Base-by-base conservation (phyloP, 2,888 invertebrate species). In the Plusia festucae region DNA sequence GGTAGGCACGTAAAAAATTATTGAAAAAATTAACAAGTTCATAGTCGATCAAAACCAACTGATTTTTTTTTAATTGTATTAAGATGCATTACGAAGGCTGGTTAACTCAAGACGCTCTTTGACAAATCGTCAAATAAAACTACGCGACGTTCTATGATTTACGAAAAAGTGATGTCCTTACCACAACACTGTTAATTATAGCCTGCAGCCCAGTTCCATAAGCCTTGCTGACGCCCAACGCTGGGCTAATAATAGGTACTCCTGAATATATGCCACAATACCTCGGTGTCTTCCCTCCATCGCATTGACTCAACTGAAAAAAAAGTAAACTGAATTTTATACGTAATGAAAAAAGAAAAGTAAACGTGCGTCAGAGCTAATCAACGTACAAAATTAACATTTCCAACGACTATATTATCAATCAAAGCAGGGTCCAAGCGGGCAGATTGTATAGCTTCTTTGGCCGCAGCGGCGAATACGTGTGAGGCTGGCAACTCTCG, bases 151-250 rank as follows among this genome's bases (percentile, higher is more conserved):
- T 27, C 27, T n/a, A n/a, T 40, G 15, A 40, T 2, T 15, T n/a
- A n/a, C 15, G 40, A 40, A 4, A 0, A 6, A n/a, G n/a, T n/a
- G 0, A 34, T 40, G 3, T 32, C 15, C 85, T 89, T 93, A 98
- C 98, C 95, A 99, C 97, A 59, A 97, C 97, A 65, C 97, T 98
- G 88, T 96, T 98, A 7, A 99, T 96, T 67, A 99, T 95, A 0
- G 99, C 96, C 89, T 99, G 99, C 85, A 99, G 98, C 11, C 99
- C 99, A 60, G 99, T 98, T 15, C 99, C 99, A 91, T 99, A 99
- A 16, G 99, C 95, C 76, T 99, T 96, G 91, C 99, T 99, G 15
- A 99, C 96, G 20, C 97, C 97, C 8, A 98, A 91, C 0, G 99
- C 99, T n/a, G 99, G 98, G 68, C 96, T 97, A 30, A 97, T 97